Evolutionary conservation across 2,797 vertebrate species (phyloP), one percentile per base, ranked within the genome.

Genomic region (Esox masquinongy): DNA sequence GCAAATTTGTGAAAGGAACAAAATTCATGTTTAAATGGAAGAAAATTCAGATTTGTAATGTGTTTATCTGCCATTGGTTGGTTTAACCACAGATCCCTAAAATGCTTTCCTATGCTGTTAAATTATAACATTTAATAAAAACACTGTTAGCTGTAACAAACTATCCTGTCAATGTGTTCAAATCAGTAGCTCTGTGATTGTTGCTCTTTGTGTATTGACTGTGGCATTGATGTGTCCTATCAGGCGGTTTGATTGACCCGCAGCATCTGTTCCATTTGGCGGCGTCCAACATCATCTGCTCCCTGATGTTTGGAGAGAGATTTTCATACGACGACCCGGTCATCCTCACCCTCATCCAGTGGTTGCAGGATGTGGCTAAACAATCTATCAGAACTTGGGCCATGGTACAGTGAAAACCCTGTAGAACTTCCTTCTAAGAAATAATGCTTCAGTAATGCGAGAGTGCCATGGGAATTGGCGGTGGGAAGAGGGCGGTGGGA

Each of bases 241-340:
- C n/a, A 75, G 80, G 43, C 29, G 56, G 66, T n/a, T 51, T 68
- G 36, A 74, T 49, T 39, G 71, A 79, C 8, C 77, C 77, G 29
- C 47, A 82, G 63, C 24, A 70, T 22, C 39, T 82, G 11, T 74
- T 79, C 49, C 74, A 82, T 15, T 51, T 34, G 12, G 74, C 64
- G 75, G 72, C 76, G 19, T 80, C 74, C 67, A 79, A 80, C 53
- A 79, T 79, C 34, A 77, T 79, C 71, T 70, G 63, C 29, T 74
- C 74, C 3, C 16, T 83, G 2, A 78, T 83, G 47, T 78, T 80
- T 69, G 74, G 74, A 8, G 73, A 77, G 15, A 66, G 69, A 17
- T 77, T 74, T 24, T 36, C 11, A 50, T 77, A 79, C 39, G 47
- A 81, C 16, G 74, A 81, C 69, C 31, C 75, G 36, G 70, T 76